Evolutionary conservation across 2,113 vertebrate genomes (phyloP), one percentile per base, ranked within the genome.

Genomic region (Epinephelus moara): DNA sequence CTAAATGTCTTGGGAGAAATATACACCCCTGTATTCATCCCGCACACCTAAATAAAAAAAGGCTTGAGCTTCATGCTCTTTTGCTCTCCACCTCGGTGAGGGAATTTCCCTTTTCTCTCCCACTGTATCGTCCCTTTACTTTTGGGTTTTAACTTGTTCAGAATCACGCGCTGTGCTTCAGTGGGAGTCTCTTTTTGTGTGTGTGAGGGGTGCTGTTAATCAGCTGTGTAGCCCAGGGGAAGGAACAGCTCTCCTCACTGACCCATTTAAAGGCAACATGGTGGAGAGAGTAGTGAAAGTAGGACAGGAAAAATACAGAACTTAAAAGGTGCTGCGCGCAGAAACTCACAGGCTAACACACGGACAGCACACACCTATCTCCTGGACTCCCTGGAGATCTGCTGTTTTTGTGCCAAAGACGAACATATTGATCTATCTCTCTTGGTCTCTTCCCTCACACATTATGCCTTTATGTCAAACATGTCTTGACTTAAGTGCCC

Each of bases 251-350:
- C 74, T 90, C 73, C 74, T 92, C 79, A 14, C 78, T 93, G 94
- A 93, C 93, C 94, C 78, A 94, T 78, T 93, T 94, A 91, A 88
- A 93, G 57, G 61, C 78, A 88, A 83, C 70, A 81, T 81, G 86
- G 86, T 59, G 59, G 70, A 85, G 47, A 53, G 78, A 68, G 76
- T 4, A 47, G 55, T 37, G 85, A 88, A 87, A 90, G 85, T 91
- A 91, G 85, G 87, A 37, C 89, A 83, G 57, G 63, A 75, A 63
- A 90, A 84, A 61, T 60, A 77, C 30, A 13, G 67, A 90, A 89
- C 63, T 82, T 88, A 63, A 66, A 80, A 78, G 84, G 72, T 56
- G 66, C 47, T 27, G 61, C 27, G 77, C 17, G 4, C 49, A 63
- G 11, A 64, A 68, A 60, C 73, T 53, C 60, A 56, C 69, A 67